These are phyloP conservation scores for Nyctibius grandis DNA, from an alignment of 2,797 vertebrate species.

Conservation along the genomic window DNA sequence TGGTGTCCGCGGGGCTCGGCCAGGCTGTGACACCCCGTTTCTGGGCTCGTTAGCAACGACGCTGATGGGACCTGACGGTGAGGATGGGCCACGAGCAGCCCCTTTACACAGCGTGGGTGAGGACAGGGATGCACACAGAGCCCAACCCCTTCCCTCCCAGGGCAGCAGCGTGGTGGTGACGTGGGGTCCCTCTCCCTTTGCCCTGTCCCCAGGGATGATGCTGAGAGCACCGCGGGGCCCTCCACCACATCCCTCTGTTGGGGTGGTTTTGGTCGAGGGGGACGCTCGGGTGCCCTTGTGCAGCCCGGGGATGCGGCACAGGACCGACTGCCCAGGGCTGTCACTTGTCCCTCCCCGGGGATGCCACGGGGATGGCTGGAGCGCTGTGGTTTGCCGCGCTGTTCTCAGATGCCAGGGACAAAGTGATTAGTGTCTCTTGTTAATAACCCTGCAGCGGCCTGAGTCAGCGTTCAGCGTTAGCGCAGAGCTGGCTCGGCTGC, in stretches of 20 bases:
- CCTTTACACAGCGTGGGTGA: background rate
- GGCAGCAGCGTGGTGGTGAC: background rate
- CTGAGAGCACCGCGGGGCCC: fast-evolving
- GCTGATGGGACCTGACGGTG: background rate
- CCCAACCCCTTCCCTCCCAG: fast-evolving
- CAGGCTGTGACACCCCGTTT: background rate
- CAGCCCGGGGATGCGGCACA: fast-evolving
- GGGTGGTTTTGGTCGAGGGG: fast-evolving
- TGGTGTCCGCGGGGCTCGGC: fast-evolving
- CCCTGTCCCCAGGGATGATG: background rate
- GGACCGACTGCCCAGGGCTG: fast-evolving
- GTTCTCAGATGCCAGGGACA: slow-evolving; percentile 31
- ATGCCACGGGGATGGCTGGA: fast-evolving
- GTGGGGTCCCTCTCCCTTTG: background rate
- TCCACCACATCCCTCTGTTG: fast-evolving
- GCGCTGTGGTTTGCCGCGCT: background rate
- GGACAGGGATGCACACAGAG: background rate
- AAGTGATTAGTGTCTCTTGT: slow-evolving; percentile 17
- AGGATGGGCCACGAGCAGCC: background rate
- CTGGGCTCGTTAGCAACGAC: fast-evolving
- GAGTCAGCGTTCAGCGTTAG: background rate
- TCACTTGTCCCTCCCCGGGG: background rate
- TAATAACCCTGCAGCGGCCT: slow-evolving; percentile 44
- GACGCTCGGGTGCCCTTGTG: background rate
- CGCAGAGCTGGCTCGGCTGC: background rate